Evolutionary conservation across 2,113 vertebrate species (phyloP).

Genomic region (Pseudorectes ferrugineus): DNA sequence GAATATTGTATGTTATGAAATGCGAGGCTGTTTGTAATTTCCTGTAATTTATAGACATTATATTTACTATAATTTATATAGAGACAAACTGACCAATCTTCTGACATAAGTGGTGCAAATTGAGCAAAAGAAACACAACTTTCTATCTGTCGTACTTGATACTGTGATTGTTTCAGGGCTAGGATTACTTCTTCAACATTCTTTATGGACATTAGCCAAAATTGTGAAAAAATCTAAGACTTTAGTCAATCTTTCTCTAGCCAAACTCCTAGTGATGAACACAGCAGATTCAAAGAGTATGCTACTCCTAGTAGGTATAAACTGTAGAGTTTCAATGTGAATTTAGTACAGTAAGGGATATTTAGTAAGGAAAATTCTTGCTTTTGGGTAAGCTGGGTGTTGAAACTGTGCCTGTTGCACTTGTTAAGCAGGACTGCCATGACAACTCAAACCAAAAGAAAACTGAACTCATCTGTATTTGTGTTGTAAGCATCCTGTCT

Average conservation of each 20-base stretch:
- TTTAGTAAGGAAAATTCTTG: not conserved
- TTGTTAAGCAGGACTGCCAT: not conserved
- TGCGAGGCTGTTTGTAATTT: not conserved
- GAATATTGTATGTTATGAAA: not conserved
- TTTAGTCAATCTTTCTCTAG: not conserved
- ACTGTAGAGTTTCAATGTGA: not conserved
- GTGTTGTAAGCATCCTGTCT: not conserved
- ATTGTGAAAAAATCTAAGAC: not conserved
- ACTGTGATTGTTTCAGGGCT: not conserved
- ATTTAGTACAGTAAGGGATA: not conserved
- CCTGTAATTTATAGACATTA: not conserved
- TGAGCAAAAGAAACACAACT: not conserved
- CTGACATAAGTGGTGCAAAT: not conserved
- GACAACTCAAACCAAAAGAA: not conserved
- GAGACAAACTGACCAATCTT: not conserved
- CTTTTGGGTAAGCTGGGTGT: fast-evolving
- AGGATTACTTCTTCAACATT: not conserved
- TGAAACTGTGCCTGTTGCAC: not conserved
- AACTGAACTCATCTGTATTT: not conserved
- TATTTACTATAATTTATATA: not conserved
- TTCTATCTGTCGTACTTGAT: not conserved
- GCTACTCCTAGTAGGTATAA: not conserved
- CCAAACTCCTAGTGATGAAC: not conserved
- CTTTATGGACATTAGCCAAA: not conserved
- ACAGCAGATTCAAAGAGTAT: not conserved